Evolutionary conservation across 2,888 invertebrate genomes (phyloP), one percentile per base, ranked within the genome.

Genomic region (Meghimatium bilineatum): DNA sequence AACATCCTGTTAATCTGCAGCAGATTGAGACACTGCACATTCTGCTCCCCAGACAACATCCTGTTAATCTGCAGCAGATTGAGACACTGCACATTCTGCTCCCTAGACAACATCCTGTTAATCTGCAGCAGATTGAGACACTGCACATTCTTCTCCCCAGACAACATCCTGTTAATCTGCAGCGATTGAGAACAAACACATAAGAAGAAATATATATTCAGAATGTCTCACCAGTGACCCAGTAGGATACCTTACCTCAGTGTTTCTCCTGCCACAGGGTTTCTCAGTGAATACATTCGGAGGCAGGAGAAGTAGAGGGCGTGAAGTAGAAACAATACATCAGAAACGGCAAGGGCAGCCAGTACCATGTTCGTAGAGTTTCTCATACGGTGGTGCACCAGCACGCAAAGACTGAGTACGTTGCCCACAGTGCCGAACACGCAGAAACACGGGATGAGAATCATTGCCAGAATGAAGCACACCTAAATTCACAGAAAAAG

Each of bases 391-490:
- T 90, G 88, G 63, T 89, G 88, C 44, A 89, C 87, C 38, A 91
- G 86, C n/a, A 91, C 90, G 14, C 88, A 84, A 12, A 91, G 86
- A 76, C 90, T 90, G 32, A 91, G 72, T 14, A 90, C 69, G 82
- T 91, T 91, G 71, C 91, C 91, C 29, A 90, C 81, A 5, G 88
- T 87, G 60, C 91, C 91, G 71, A 91, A 88, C 26, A 89, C 17
- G 36, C 89, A 89, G 38, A 91, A 86, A 3, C 85, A 44, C 1
- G 90, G 89, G 44, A 90, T 90, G 14, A 90, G 86, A 0, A 89
- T 80, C 82, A 89, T 86, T 20, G 87, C 89, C 29, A 90, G 88
- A 26, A 88, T 83, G 67, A 89, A 83, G 69, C 87, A 86, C 49
- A 89, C 84, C 44, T 84, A 87, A n/a, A 72, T n/a, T n/a, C n/a